Percentiles rank a stretch among this genome's conserved stretches.
These are phyloP conservation scores for Hydriomena furcata DNA, from an alignment of 2,888 invertebrate genomes.

Conservation along the genomic window DNA sequence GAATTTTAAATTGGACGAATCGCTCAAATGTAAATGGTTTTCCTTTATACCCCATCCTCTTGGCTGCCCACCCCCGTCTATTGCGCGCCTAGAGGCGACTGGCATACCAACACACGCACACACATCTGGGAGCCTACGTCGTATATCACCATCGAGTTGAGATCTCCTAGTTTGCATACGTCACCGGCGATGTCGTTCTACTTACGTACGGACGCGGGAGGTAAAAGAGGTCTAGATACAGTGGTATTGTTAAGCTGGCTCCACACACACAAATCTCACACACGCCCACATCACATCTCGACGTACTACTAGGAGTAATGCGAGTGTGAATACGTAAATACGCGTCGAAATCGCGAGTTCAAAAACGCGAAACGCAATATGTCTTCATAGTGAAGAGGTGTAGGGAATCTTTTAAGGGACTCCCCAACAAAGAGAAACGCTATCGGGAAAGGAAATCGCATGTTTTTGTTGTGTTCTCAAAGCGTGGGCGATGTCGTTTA, in stretches of 20 bases:
- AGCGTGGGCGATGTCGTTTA: conserved; percentile 43
- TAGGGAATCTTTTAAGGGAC: conserved; percentile 73
- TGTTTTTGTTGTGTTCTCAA: conserved; percentile 61
- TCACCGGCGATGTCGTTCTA: conserved; percentile 60
- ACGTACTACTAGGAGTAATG: conserved; percentile 77
- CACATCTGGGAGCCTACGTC: conserved; percentile 72
- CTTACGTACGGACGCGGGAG: conserved; percentile 60
- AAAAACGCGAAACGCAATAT: conserved; percentile 83
- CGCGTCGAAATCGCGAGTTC: conserved; percentile 79
- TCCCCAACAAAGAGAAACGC: conserved; percentile 68
- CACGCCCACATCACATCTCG: conserved; percentile 74
- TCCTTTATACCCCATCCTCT: conserved; percentile 84
- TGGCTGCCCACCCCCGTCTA: conserved; percentile 79
- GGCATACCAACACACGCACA: conserved; percentile 80
- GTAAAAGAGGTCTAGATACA: conserved; percentile 50
- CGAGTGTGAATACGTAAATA: conserved; percentile 83
- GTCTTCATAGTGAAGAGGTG: conserved; percentile 76
- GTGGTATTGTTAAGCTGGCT: conserved; percentile 73
- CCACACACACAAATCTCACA: conserved; percentile 65
- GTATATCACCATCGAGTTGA: conserved; percentile 66
- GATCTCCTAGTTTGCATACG: conserved; percentile 72
- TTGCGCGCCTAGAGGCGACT: conserved; percentile 82
- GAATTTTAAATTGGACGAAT: conserved; percentile 85
- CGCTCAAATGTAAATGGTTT: conserved; percentile 85
- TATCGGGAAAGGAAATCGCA: conserved; percentile 68